Evolutionary conservation across 2,797 vertebrate genomes (phyloP), one percentile per base, ranked within the genome.

Genomic region (Chiropotes sagulatus): DNA sequence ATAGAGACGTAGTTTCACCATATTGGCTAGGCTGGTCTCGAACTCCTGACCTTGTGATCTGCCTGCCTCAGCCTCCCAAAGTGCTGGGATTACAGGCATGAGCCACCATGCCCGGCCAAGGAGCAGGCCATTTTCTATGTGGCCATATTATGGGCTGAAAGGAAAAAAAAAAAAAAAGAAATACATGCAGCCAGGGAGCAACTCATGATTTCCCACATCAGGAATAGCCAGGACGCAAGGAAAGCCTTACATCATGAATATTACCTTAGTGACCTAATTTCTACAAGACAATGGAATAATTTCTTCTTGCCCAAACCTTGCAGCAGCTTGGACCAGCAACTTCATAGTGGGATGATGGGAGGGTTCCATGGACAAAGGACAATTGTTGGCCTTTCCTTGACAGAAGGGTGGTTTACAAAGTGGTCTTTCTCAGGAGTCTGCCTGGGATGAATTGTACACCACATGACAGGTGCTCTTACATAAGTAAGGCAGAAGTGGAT

Each of bases 261-360:
- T 98, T 97, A 94, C 50, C 57, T 5, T 24, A 97, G 14, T 95
- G 75, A 94, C 97, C 70, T 96, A 96, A 93, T 94, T 97, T 86
- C 86, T 78, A 54, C 89, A 0, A 14, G 57, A 90, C 98, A 96
- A 97, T 96, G 88, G 90, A 61, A 88, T 96, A 78, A 93, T 92
- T 93, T 86, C 93, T 81, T 92, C 93, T 97, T 57, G 79, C 44
- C 94, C 91, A 92, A 95, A 91, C 81, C 95, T 94, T 82, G 0
- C 1, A n/a, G 89, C 52, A 39, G 70, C 89, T 89, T 90, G 50
- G 85, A 97, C 75, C 44, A 95, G 90, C 48, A 13, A 86, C 97
- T 96, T 67, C 95, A 86, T 92, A 0, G 5, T 0, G 7, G 78
- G 90, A 93, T 88, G 57, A 48, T 33, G 94, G 88, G 39, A 88